phyloP scores from a whole-genome alignment of 2,113 vertebrate species.

The Electrona antarctica region DNA sequence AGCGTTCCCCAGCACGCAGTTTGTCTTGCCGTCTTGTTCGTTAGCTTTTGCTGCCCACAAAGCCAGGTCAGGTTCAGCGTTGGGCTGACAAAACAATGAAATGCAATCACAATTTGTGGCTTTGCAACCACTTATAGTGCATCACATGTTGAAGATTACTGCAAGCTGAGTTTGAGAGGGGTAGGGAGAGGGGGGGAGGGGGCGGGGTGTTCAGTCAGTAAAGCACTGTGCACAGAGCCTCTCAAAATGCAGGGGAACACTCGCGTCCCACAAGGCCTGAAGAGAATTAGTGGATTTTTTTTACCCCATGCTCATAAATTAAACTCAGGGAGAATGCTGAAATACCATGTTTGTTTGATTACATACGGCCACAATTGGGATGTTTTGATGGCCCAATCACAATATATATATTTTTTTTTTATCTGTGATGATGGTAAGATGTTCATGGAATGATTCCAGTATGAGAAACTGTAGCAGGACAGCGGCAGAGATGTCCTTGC shows the following conservation, averaged over 20 bases:
- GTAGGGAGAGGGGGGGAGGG: too few relatives aligned
- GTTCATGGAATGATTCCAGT: conserved; percentile 46
- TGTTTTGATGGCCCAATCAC: conserved; percentile 50
- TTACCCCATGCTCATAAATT: conserved; percentile 49
- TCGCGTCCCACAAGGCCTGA: conserved; percentile 38
- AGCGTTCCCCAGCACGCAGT: conserved; percentile 16
- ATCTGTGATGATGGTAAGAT: conserved; percentile 55
- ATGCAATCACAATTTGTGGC: conserved; percentile 48
- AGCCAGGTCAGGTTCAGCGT: conserved; percentile 33
- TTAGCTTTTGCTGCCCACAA: conserved; percentile 37
- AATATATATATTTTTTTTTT: conserved; percentile 53
- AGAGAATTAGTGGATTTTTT: conserved; percentile 51
- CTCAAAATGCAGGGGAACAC: conserved; percentile 32
- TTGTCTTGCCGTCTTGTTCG: conserved; percentile 28
- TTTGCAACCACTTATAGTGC: conserved; percentile 41
- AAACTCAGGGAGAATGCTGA: conserved; percentile 34
- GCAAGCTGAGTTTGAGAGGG: conserved; percentile 25
- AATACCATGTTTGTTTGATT: conserved; percentile 58
- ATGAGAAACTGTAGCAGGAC: conserved; percentile 41
- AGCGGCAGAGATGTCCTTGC: conserved; percentile 39
- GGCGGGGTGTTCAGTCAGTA: conserved; percentile 42
- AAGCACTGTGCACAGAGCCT: conserved; percentile 28
- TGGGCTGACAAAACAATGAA: conserved; percentile 47
- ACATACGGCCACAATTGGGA: conserved; percentile 38
- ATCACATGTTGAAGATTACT: conserved; percentile 51